phyloP scores from a whole-genome alignment of 2,888 invertebrate species.

The Hartigia nigra region DNA sequence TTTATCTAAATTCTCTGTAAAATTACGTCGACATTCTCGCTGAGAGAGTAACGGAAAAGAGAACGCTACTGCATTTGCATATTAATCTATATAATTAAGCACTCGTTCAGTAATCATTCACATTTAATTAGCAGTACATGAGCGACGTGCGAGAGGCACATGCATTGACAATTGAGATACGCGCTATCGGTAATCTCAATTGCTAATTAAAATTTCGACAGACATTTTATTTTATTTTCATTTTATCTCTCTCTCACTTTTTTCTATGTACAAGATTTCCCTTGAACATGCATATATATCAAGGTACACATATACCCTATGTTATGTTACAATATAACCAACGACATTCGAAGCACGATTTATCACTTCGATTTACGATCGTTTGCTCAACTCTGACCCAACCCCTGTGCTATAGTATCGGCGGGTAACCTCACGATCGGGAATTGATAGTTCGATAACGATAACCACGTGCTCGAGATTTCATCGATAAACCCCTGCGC shows the following conservation, averaged over 20 bases:
- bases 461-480: slow-evolving; percentile 4
- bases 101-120: slow-evolving; percentile 44
- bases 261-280: background rate
- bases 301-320: background rate
- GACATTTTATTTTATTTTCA: background rate
- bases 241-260: background rate
- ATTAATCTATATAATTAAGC: slow-evolving; percentile 52
- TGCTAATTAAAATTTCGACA: background rate
- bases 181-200: background rate
- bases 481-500: slow-evolving; percentile 1
- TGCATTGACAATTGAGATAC: background rate
- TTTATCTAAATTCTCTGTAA: background rate
- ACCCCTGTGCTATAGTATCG: slow-evolving; percentile 2
- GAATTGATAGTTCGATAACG: slow-evolving; percentile 8
- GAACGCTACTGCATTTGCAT: slow-evolving; percentile 35
- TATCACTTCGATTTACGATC: slow-evolving; percentile 2
- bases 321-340: background rate
- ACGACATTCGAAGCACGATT: background rate
- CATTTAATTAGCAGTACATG: slow-evolving; percentile 40
- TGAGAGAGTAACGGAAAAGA: background rate
- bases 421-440: slow-evolving; percentile 8
- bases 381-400: slow-evolving; percentile 12
- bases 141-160: background rate
- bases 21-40: background rate
- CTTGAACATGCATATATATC: background rate